These are phyloP conservation scores for Cyrtorhinus lividipennis DNA, from an alignment of 1,140 invertebrate genomes.

Conservation along the genomic window DNA sequence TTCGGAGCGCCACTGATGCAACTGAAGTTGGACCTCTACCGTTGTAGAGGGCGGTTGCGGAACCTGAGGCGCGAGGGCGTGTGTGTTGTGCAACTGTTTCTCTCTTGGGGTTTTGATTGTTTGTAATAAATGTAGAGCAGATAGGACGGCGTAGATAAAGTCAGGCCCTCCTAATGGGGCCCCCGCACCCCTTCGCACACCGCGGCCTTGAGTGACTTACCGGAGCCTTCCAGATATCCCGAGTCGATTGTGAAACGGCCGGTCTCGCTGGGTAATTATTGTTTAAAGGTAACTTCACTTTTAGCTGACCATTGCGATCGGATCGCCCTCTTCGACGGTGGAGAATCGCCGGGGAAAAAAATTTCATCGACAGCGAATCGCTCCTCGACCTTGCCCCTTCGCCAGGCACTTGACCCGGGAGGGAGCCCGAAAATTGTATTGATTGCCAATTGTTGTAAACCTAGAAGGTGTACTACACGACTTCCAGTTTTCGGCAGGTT, in stretches of 20 bases:
- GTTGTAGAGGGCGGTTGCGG: neutral
- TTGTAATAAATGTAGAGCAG: conserved; percentile 10
- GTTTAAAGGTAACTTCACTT: conserved; percentile 9
- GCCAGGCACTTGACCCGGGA: no score
- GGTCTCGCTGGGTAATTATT: conserved; percentile 1
- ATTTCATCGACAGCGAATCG: no score
- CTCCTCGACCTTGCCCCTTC: no score
- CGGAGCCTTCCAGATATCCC: neutral
- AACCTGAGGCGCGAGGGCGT: conserved; percentile 6
- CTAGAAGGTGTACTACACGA: no score
- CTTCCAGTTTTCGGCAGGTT: no score
- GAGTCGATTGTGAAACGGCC: neutral
- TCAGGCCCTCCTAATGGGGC: neutral
- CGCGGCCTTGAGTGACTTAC: conserved; percentile 8
- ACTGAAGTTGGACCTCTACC: neutral
- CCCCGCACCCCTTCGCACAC: neutral
- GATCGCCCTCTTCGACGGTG: neutral
- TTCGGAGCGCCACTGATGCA: conserved; percentile 9
- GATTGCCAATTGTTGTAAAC: no score
- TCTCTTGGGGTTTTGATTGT: conserved; percentile 1
- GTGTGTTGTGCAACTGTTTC: neutral
- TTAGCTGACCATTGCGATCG: neutral
- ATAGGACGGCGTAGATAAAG: conserved; percentile 2
- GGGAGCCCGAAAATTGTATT: no score
- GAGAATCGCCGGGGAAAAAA: no score